Evolutionary conservation across 2,888 invertebrate species (phyloP).

Genomic region (Epinotia bilunana): DNA sequence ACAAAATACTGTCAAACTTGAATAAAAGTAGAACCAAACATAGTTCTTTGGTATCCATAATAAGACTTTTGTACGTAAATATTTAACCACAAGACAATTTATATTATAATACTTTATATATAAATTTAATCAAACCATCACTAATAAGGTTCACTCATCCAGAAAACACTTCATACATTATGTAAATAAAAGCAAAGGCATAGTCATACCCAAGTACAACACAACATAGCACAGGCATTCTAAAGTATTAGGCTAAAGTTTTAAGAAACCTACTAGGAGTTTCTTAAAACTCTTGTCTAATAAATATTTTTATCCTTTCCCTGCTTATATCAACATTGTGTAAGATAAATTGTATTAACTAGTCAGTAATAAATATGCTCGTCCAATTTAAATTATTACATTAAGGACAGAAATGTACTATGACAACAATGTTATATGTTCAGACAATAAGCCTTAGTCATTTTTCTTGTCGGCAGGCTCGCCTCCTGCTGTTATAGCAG

Average conservation of each 20-base stretch:
- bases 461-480: conserved; percentile 75
- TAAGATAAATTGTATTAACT: conserved; percentile 28
- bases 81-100: conserved; percentile 36
- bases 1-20: conserved; percentile 29
- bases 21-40: conserved; percentile 11
- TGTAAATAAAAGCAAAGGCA: conserved; percentile 35
- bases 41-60: conserved; percentile 29
- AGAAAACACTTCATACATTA: conserved; percentile 30
- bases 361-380: conserved; percentile 37
- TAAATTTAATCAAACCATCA: conserved; percentile 35
- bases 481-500: conserved; percentile 70
- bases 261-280: conserved; percentile 1
- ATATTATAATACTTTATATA: conserved; percentile 30
- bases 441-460: conserved; percentile 61
- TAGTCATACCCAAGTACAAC: conserved; percentile 27
- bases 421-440: conserved; percentile 30
- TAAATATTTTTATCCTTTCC: conserved; percentile 9
- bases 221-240: conserved; percentile 25
- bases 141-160: conserved; percentile 21
- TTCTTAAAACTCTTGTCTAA: neutral
- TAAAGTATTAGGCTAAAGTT: neutral
- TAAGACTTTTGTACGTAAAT: conserved; percentile 32
- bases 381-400: conserved; percentile 29
- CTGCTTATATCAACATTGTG: conserved; percentile 30
- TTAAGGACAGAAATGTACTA: conserved; percentile 36